Base-by-base conservation (phyloP, 2,113 vertebrate species). In the Tor tambroides region DNA sequence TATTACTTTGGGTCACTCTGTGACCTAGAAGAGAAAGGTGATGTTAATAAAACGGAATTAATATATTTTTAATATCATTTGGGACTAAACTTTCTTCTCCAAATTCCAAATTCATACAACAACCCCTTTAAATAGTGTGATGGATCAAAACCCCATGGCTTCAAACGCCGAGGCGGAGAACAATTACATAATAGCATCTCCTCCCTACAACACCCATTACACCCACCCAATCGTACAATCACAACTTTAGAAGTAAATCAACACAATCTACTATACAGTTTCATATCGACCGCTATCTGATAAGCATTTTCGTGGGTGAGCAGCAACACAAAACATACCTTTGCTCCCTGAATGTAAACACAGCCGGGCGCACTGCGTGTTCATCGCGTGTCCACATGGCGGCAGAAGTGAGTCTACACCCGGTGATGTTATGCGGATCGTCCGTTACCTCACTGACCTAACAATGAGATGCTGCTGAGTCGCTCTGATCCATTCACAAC, bases 391-490 rank as follows among this genome's bases (percentile, higher is more conserved):
- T 63, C 80, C 86, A 65, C 80, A 30, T 38, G 86, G 86, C 79
- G 79, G 86, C 86, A 38, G 56, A 51, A 23, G 38, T 35, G 80
- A 74, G 51, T 82, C 80, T 41, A 69, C 32, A 26, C 11, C 6
- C 23, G 54, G 1, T 32, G 49, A 67, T 85, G 71, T 23, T 77
- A 26, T 69, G 63, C 32, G 63, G 54, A 9, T 80, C 85, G 78
- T 30, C 51, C 38, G 67, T 74, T 75, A 69, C 85, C 65, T 72
- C 77, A 61, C 35, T 82, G 85, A 81, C 59, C 84, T 38, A 82
- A 83, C 86, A 87, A 87, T 82, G 21, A 51, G 80, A 87, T 84
- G 86, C 67, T 59, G 67, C 65, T 38, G 67, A 83, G 17, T 83
- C 80, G 41, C 63, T 71, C 26, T 5, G 38, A 83, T 83, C 30